These are phyloP conservation scores for Australoheros scitulus DNA, from an alignment of 2,113 vertebrate genomes.

Conservation along the genomic window DNA sequence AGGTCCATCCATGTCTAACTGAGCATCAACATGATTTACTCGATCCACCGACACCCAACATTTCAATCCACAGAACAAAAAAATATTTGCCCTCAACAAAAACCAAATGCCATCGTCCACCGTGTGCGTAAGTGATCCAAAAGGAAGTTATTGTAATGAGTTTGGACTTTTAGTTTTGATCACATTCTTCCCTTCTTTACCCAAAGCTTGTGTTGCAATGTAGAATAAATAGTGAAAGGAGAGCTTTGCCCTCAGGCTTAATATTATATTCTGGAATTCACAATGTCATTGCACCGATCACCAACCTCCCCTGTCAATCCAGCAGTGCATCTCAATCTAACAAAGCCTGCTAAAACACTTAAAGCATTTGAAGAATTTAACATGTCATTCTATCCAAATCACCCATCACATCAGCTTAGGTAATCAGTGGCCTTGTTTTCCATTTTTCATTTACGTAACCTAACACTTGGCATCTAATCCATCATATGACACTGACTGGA, in stretches of 20 bases:
- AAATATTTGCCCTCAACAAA: too few species aligned
- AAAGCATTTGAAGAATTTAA: neutral
- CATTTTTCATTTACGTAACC: slow-evolving; percentile 15
- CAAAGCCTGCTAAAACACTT: neutral
- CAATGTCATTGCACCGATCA: neutral
- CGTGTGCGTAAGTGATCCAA: neutral
- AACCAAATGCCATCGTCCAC: neutral
- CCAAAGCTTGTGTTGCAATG: neutral
- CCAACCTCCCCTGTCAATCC: neutral
- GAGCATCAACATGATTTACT: too few species aligned
- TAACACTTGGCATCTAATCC: slow-evolving; percentile 18
- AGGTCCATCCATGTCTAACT: too few species aligned
- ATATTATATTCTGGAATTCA: neutral
- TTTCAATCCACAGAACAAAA: too few species aligned
- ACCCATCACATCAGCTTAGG: neutral
- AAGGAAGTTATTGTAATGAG: neutral
- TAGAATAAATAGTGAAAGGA: neutral
- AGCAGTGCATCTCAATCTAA: neutral
- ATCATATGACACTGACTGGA: slow-evolving; percentile 32
- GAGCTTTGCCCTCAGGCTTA: neutral
- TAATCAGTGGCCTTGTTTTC: neutral
- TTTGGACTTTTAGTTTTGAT: neutral
- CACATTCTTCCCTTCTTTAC: neutral
- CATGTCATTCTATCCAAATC: neutral
- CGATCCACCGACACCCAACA: too few species aligned